Conservation (phyloP, 1,140 invertebrate species). For the Patella vulgata region DNA sequence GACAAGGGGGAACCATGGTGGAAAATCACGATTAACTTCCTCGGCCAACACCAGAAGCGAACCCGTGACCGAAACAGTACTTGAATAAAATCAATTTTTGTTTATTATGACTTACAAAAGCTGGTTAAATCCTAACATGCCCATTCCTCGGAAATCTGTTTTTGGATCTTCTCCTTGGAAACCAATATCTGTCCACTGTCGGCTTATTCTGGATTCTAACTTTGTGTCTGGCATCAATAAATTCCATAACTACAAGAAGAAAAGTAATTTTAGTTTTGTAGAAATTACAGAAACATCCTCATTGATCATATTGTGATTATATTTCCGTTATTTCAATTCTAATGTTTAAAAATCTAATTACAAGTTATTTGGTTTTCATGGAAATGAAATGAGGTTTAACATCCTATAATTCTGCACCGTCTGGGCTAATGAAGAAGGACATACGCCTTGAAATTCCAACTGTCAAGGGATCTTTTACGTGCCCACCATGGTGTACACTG, state of each 20-base stretch:
- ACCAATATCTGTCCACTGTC: conserved; percentile 95
- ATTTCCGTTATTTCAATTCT: neutral
- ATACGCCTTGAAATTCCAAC: no score
- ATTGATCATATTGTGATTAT: no score
- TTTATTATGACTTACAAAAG: conserved; percentile 74
- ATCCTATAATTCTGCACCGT: no score
- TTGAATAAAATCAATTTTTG: conserved; percentile 6
- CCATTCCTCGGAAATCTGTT: conserved; percentile 98
- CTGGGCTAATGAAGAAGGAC: no score
- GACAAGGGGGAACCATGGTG: no score
- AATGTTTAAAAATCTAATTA: neutral
- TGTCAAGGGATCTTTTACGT: no score
- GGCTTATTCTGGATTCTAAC: conserved; percentile 79
- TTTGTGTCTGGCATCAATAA: conserved; percentile 79
- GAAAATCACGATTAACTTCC: no score
- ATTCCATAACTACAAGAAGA: conserved; percentile 76
- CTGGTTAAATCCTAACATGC: conserved; percentile 92
- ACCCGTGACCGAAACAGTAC: conserved; percentile 5
- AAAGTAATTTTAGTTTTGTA: neutral
- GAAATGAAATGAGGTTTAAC: no score
- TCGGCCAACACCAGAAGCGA: no score
- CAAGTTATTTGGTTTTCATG: neutral
- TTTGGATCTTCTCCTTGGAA: conserved; percentile 97
- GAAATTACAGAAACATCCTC: no score
- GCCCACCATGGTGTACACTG: no score